Conservation (phyloP, 2,797 vertebrate genomes). For the Eospalax fontanierii region DNA sequence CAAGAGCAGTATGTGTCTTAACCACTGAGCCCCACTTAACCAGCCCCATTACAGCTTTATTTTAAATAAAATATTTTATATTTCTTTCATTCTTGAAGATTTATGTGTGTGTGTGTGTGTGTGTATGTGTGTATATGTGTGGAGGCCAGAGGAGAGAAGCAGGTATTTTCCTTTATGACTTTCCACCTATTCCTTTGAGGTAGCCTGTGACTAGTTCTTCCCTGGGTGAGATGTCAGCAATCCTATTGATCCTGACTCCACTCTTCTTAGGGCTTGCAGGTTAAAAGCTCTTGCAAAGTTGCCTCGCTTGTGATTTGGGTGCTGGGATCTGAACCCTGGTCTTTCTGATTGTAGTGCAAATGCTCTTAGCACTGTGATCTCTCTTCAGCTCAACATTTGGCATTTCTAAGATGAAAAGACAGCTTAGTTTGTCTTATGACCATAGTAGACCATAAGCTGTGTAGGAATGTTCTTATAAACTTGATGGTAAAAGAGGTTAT, state of each 20-base stretch:
- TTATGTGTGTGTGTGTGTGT: background rate
- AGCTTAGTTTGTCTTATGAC: slow-evolving; percentile 57
- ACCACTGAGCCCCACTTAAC: background rate
- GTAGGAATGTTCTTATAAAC: slow-evolving; percentile 24
- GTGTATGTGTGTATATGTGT: background rate
- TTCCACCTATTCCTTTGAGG: background rate
- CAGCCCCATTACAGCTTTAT: background rate
- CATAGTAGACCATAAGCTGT: background rate
- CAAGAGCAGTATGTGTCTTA: too few relatives aligned
- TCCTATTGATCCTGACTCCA: background rate
- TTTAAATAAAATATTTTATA: slow-evolving; percentile 4
- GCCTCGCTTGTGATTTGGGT: background rate
- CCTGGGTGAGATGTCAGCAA: background rate
- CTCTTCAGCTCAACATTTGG: background rate
- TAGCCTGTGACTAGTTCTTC: background rate
- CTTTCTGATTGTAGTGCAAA: background rate
- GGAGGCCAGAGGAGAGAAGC: background rate
- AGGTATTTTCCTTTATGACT: background rate
- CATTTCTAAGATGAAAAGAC: slow-evolving; percentile 49
- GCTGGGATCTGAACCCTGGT: background rate
- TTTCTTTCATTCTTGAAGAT: background rate
- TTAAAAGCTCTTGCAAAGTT: background rate
- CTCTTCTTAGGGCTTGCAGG: too few relatives aligned
- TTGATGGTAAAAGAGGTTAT: background rate
- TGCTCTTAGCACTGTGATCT: background rate